These are phyloP conservation scores for Sebastes nivosus DNA, from an alignment of 2,797 vertebrate genomes.

Conservation along the genomic window DNA sequence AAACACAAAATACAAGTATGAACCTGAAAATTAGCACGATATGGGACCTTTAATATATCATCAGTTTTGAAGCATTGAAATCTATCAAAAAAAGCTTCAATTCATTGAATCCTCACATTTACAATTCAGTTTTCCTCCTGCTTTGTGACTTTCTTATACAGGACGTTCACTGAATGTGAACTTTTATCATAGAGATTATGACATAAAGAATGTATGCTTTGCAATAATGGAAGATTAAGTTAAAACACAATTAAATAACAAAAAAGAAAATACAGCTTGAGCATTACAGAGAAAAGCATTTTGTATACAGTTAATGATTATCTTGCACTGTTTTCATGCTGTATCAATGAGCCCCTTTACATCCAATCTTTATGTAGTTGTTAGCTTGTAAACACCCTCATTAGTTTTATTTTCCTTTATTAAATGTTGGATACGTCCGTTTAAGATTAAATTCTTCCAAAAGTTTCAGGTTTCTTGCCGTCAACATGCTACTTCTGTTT, in stretches of 20 bases:
- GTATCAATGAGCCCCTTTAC: too few relatives aligned
- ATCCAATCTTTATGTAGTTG: neutral
- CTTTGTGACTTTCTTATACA: neutral
- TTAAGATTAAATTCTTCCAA: neutral
- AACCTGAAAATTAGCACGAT: too few relatives aligned
- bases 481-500: neutral
- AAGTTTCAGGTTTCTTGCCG: neutral
- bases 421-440: neutral
- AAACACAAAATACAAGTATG: too few relatives aligned
- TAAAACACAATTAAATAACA: neutral
- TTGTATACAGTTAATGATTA: too few relatives aligned
- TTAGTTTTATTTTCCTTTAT: neutral
- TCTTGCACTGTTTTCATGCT: too few relatives aligned
- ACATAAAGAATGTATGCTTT: neutral
- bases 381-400: neutral
- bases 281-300: too few relatives aligned
- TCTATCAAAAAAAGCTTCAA: neutral
- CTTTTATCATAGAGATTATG: neutral
- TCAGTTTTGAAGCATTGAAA: neutral
- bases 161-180: neutral
- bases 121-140: neutral
- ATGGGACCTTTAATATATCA: neutral
- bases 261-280: neutral
- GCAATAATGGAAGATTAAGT: neutral
- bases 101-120: neutral